Conservation (phyloP, 2,888 invertebrate genomes). For the Hirtodrosophila confusa region DNA sequence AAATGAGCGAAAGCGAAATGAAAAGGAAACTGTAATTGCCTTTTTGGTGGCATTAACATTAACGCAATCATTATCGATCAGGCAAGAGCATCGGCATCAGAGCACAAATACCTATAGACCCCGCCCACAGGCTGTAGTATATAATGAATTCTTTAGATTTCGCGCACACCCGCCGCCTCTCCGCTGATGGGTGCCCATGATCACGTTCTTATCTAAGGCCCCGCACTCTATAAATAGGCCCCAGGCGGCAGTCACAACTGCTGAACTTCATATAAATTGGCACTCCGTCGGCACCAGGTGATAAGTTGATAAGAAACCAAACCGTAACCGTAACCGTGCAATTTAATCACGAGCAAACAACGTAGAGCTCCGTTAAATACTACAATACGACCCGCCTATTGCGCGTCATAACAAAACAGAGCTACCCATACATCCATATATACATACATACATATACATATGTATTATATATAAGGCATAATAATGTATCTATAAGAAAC, state of each 20-base stretch:
- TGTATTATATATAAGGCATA: too few relatives aligned
- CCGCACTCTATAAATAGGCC: slow-evolving; percentile 47
- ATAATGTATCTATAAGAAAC: too few relatives aligned
- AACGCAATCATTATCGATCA: slow-evolving; percentile 62
- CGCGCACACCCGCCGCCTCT: too few relatives aligned
- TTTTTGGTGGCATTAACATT: slow-evolving; percentile 27
- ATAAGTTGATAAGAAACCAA: slow-evolving; percentile 38
- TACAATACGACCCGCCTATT: not conserved
- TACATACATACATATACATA: too few relatives aligned
- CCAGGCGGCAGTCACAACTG: slow-evolving; percentile 11
- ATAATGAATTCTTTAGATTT: slow-evolving; percentile 3
- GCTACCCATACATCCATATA: not conserved
- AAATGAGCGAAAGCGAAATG: slow-evolving; percentile 49
- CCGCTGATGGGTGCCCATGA: not conserved
- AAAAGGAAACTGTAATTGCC: slow-evolving; percentile 41
- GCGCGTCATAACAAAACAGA: not conserved
- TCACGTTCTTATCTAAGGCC: slow-evolving; percentile 44
- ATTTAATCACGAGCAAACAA: slow-evolving; percentile 54
- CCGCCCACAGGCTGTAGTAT: too few relatives aligned
- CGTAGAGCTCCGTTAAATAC: not conserved
- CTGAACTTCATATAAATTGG: slow-evolving; percentile 45
- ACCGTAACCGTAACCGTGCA: slow-evolving; percentile 25
- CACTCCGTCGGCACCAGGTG: slow-evolving; percentile 39
- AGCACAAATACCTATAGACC: slow-evolving; percentile 1
- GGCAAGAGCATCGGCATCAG: not conserved